Conservation (phyloP, 1,140 invertebrate genomes). For the Cyclargus thomasi region DNA sequence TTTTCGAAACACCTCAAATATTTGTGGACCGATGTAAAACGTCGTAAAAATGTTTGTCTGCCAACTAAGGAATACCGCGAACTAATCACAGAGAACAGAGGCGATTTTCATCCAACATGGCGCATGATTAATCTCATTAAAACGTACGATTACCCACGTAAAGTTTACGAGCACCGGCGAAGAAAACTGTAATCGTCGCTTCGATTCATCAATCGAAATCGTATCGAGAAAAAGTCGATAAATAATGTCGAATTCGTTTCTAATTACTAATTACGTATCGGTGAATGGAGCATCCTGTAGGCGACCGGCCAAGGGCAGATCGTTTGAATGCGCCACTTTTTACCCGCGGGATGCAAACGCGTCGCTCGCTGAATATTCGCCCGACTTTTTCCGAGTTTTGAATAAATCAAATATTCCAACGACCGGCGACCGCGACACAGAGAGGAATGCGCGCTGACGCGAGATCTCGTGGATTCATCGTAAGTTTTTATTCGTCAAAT, state of each 20-base stretch:
- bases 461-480: conserved; percentile 14
- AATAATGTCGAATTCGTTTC: conserved; percentile 32
- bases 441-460: conserved; percentile 26
- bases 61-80: conserved; percentile 6
- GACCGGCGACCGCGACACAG: conserved; percentile 26
- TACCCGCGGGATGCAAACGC: conserved; percentile 46
- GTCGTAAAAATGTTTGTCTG: conserved; percentile 1
- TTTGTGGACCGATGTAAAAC: conserved; percentile 6
- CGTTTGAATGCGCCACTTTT: conserved; percentile 53
- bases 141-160: not conserved
- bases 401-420: conserved; percentile 63
- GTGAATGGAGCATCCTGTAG: conserved; percentile 30
- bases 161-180: not conserved
- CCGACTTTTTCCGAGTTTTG: conserved; percentile 47
- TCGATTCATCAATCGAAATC: conserved; percentile 3
- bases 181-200: not conserved
- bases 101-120: conserved; percentile 5
- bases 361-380: conserved; percentile 37
- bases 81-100: not conserved
- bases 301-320: conserved; percentile 27
- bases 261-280: conserved; percentile 37
- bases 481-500: conserved; percentile 10
- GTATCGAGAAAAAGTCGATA: conserved; percentile 28
- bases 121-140: conserved; percentile 11
- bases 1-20: not conserved